Evolutionary conservation across 2,113 vertebrate genomes (phyloP).

Genomic region (Elachura formosa): DNA sequence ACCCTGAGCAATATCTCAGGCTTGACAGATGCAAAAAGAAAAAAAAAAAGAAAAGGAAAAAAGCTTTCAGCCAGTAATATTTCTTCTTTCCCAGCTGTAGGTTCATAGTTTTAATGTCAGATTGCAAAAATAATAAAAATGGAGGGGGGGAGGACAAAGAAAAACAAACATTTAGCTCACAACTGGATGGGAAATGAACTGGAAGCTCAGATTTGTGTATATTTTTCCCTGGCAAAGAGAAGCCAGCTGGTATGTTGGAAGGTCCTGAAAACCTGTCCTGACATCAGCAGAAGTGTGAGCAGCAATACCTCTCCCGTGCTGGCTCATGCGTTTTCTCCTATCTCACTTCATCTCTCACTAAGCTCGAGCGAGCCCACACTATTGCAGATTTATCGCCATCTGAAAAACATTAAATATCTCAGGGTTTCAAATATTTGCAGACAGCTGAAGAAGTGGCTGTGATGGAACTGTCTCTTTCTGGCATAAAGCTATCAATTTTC

Average conservation of each 20-base stretch:
- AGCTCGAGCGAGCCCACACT: background rate
- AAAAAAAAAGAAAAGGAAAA: background rate
- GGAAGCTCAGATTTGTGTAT: background rate
- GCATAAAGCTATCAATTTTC: conserved; percentile 67
- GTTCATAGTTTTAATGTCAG: conserved; percentile 45
- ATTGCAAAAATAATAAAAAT: conserved; percentile 27
- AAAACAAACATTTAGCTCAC: conserved; percentile 5
- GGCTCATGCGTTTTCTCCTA: conserved; percentile 54
- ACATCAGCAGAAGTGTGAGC: conserved; percentile 45
- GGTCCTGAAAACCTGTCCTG: conserved; percentile 52
- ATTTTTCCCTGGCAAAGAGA: background rate
- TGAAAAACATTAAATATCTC: conserved; percentile 68
- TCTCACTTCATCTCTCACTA: conserved; percentile 68
- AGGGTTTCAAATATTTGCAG: conserved; percentile 66
- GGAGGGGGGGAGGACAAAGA: background rate
- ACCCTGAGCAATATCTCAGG: background rate
- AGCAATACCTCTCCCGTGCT: conserved; percentile 26
- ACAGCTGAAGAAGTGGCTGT: conserved; percentile 67
- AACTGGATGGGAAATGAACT: conserved; percentile 40
- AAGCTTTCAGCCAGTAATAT: background rate
- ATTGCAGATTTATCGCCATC: conserved; percentile 61
- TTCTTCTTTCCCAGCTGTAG: conserved; percentile 38
- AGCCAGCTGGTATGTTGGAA: conserved; percentile 1
- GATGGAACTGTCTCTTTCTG: conserved; percentile 68
- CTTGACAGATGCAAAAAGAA: conserved; percentile 32